Conservation (phyloP, 2,888 invertebrate genomes). For the Trissolcus brochymenae region DNA sequence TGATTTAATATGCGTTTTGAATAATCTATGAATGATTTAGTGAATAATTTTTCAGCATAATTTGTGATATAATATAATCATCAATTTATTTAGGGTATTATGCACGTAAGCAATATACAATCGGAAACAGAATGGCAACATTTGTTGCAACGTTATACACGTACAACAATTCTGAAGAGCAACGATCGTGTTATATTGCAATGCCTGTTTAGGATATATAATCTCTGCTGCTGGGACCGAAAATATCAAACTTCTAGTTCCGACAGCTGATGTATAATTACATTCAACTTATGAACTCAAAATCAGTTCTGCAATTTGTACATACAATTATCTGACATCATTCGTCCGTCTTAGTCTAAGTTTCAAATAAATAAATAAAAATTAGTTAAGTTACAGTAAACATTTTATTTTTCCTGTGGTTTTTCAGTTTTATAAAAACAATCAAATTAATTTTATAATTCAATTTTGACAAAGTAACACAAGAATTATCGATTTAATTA, state of each 20-base stretch:
- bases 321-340: not conserved
- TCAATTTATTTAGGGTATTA: conserved; percentile 23
- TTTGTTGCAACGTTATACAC: conserved; percentile 27
- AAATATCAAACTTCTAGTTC: conserved; percentile 24
- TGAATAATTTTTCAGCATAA: not conserved
- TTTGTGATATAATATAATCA: conserved; percentile 8
- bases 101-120: conserved; percentile 21
- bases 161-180: conserved; percentile 43
- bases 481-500: too few species aligned
- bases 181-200: conserved; percentile 38
- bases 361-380: not conserved
- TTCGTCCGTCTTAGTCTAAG: too few species aligned
- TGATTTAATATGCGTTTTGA: not conserved
- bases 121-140: conserved; percentile 24
- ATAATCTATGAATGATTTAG: not conserved
- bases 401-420: too few species aligned
- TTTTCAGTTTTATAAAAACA: too few species aligned
- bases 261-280: conserved; percentile 26
- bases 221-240: conserved; percentile 23
- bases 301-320: conserved; percentile 5
- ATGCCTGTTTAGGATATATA: conserved; percentile 37
- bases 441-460: too few species aligned
- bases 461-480: too few species aligned
- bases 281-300: conserved; percentile 6
- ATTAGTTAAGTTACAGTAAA: not conserved